phyloP scores from a whole-genome alignment of 2,113 vertebrate genomes.

The Pluvialis apricaria region DNA sequence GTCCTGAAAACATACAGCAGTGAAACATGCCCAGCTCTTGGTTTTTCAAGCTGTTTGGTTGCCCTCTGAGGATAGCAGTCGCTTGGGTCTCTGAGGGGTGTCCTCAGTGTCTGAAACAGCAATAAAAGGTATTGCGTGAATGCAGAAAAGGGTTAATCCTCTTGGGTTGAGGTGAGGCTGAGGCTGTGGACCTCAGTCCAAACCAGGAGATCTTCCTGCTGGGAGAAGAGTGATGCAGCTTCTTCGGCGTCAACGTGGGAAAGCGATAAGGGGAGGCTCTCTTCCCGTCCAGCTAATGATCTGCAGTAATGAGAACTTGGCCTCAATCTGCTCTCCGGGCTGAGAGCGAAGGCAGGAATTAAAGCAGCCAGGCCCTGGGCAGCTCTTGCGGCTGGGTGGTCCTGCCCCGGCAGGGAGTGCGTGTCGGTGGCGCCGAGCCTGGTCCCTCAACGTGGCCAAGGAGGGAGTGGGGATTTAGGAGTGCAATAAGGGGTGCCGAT shows the following conservation, averaged over 20 bases:
- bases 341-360: neutral
- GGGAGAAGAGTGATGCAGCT: neutral
- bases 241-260: neutral
- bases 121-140: neutral
- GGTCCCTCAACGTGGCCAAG: fast-evolving
- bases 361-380: neutral
- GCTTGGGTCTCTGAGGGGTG: neutral
- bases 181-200: neutral
- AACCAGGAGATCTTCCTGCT: neutral
- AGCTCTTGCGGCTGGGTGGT: neutral
- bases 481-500: fast-evolving
- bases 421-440: neutral
- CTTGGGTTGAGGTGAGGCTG: neutral
- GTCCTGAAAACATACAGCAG: neutral
- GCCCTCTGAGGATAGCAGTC: neutral
- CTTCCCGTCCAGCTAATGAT: neutral
- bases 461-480: neutral
- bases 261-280: neutral
- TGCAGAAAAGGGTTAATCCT: neutral
- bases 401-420: neutral
- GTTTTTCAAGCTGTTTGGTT: neutral
- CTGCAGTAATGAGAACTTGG: constrained; percentile 27
- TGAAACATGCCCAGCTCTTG: neutral
- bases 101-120: neutral
- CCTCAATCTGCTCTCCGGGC: neutral